phyloP scores from a whole-genome alignment of 2,797 vertebrate species.

The Oreochromis mossambicus region DNA sequence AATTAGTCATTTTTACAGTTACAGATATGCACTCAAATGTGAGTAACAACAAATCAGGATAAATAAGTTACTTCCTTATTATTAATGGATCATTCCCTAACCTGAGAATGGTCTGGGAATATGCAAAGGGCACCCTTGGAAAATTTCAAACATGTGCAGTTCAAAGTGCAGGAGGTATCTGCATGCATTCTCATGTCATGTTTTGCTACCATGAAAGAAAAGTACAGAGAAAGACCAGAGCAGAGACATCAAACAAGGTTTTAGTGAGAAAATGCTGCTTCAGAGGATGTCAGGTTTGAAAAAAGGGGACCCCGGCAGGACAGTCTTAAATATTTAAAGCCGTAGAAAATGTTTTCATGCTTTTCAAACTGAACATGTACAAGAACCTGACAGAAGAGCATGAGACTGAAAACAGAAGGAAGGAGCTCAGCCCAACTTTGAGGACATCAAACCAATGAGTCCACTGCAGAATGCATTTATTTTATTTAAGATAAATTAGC shows the following conservation, averaged over 20 bases:
- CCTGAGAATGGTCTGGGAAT: fast-evolving
- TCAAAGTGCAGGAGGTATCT: background rate
- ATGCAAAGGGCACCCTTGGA: background rate
- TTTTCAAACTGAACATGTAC: background rate
- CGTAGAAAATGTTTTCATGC: background rate
- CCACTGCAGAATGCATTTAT: background rate
- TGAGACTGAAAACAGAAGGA: background rate
- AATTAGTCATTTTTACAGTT: background rate
- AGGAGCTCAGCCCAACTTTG: background rate
- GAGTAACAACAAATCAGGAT: background rate
- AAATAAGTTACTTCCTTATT: background rate
- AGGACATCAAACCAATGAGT: background rate
- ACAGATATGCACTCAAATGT: background rate
- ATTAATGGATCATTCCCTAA: background rate
- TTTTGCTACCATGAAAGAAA: fast-evolving
- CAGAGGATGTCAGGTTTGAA: background rate
- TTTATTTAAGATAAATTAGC: background rate
- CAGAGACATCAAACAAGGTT: background rate
- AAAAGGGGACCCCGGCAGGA: background rate
- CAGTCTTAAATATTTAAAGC: background rate
- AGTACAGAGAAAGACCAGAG: background rate
- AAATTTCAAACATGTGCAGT: background rate
- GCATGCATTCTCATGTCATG: background rate
- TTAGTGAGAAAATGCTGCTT: background rate
- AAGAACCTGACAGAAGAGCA: background rate